Evolutionary conservation across 2,888 invertebrate species (phyloP).

Genomic region (Calliopum simillimum): DNA sequence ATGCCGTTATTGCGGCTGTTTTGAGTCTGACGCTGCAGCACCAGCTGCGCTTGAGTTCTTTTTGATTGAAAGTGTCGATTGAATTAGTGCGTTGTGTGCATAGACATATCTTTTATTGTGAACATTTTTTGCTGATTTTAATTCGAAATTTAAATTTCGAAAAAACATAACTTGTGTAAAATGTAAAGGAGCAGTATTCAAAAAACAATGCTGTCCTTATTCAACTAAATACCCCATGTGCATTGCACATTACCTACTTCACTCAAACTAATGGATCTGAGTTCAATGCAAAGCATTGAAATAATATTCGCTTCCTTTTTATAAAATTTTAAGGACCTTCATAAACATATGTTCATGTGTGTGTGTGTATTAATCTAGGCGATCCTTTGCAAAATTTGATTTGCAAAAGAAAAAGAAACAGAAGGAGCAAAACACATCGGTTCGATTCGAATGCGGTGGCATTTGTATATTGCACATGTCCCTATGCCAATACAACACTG

Average conservation of each 20-base stretch:
- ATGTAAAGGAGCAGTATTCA: neutral
- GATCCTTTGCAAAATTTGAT: neutral
- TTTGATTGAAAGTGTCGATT: slow-evolving; percentile 19
- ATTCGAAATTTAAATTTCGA: neutral
- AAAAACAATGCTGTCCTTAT: too few relatives aligned
- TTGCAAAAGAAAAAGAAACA: neutral
- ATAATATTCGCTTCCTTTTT: too few relatives aligned
- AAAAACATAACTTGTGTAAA: neutral
- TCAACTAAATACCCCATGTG: too few relatives aligned
- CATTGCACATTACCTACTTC: too few relatives aligned
- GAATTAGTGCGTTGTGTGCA: neutral
- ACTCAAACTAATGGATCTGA: too few relatives aligned
- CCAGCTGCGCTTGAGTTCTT: slow-evolving; percentile 23
- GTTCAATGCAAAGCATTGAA: too few relatives aligned
- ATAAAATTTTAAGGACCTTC: too few relatives aligned
- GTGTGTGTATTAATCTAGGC: too few relatives aligned
- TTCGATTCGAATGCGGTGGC: neutral
- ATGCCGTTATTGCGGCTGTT: slow-evolving; percentile 12
- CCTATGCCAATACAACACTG: neutral
- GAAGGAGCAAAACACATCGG: neutral
- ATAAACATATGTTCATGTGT: too few relatives aligned
- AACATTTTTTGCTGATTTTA: neutral
- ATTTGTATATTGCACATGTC: neutral
- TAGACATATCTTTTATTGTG: too few relatives aligned
- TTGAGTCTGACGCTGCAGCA: neutral